Base-by-base conservation (phyloP, 2,113 vertebrate species). In the Carassius auratus region DNA sequence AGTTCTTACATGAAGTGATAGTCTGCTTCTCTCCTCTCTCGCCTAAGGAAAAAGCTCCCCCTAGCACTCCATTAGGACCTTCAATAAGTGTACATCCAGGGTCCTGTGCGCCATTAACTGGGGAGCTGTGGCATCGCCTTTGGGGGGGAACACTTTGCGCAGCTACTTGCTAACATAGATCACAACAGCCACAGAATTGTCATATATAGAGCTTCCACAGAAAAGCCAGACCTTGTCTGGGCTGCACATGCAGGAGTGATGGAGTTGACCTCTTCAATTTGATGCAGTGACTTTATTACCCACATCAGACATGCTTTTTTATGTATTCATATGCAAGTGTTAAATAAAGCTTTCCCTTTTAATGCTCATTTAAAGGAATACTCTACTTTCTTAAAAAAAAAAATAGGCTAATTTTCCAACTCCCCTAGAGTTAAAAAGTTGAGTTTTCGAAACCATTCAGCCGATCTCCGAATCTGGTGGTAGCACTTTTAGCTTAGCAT, bases 1-100 rank as follows among this genome's bases (percentile, higher is more conserved):
- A 94, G 91, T 91, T 91, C 93, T 96, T 96, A 96, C 95, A 94
- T 90, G 92, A 96, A 96, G 96, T 96, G 96, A 96, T 96, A 94
- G 96, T 93, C 95, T 94, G 95, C 95, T 95, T 96, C 95, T 95
- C 94, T 95, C 93, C 92, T 90, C 79, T 71, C 92, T 94, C 91
- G 95, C 95, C 95, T 93, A 93, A 26, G 95, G 95, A 95, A 92
- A 95, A n/a, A 95, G 93, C 92, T 95, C 94, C 94, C 77, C 94
- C 94, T 92, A 93, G 93, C 92, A 95, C 94, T 95, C 94, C 95
- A 91, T 96, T 93, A 95, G 93, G 94, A 94, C 94, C 92, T 95
- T 94, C 93, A 94, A 89, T 95, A 95, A 95, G 93, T 95, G 94
- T 95, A 93, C 94, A 92, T 94, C 90, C 91, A 92, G 87, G 84